These are phyloP conservation scores for Steinernema feltiae DNA, from an alignment of 1,140 invertebrate genomes.

Conservation along the genomic window DNA sequence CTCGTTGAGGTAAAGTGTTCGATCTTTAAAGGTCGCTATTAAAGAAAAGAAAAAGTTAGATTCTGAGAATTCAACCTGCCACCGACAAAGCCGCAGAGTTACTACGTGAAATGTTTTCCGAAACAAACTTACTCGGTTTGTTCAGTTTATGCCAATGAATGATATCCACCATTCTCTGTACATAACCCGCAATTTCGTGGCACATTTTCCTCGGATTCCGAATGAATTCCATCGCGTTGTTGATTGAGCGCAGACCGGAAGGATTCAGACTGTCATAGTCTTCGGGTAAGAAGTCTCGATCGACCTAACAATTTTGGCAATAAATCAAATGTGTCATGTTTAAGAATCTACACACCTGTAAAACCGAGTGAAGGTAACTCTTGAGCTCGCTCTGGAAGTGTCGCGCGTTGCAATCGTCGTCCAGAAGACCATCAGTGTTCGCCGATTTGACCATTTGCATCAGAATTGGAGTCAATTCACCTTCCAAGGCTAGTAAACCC, in stretches of 20 bases:
- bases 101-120: not conserved
- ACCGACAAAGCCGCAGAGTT: too few species aligned
- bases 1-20: constrained; percentile 86
- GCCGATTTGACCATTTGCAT: constrained; percentile 99
- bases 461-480: constrained; percentile 93
- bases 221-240: constrained; percentile 83
- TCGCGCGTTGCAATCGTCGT: constrained; percentile 79
- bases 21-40: constrained; percentile 44
- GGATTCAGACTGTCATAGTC: constrained; percentile 83
- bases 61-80: too few species aligned
- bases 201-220: constrained; percentile 92
- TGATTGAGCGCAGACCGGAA: constrained; percentile 73
- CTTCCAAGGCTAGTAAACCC: constrained; percentile 86
- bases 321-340: constrained; percentile 26
- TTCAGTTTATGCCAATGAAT: constrained; percentile 50
- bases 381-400: constrained; percentile 75
- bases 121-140: constrained; percentile 32
- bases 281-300: constrained; percentile 77
- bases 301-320: constrained; percentile 65
- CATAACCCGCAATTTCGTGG: constrained; percentile 61
- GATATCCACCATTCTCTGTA: constrained; percentile 54
- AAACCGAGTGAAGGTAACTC: constrained; percentile 70
- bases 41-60: too few species aligned
- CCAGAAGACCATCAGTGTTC: constrained; percentile 92
- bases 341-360: constrained; percentile 37